Evolutionary conservation across 1,140 invertebrate species (phyloP).

Genomic region (Micrasema minimum): DNA sequence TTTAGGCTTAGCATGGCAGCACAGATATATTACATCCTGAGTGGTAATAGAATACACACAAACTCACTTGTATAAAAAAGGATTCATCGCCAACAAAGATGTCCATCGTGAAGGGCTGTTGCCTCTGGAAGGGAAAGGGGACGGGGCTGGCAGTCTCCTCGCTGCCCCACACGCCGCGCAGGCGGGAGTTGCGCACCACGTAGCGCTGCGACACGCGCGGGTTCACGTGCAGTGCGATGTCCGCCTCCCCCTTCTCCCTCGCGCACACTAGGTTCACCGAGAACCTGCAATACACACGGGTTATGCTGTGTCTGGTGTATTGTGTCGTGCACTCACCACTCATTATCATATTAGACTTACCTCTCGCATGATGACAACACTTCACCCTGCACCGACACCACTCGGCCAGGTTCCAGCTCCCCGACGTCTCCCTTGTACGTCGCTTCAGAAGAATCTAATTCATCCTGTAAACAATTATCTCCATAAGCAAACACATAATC

Average conservation of each 20-base stretch:
- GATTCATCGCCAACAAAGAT: constrained; percentile 46
- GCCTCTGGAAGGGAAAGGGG: constrained; percentile 45
- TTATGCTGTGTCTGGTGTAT: too few species aligned
- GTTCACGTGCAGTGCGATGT: constrained; percentile 82
- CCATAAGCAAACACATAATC: too few species aligned
- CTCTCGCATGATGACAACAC: constrained; percentile 47
- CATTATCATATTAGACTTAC: too few species aligned
- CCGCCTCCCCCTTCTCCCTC: constrained; percentile 54
- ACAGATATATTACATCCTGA: too few species aligned
- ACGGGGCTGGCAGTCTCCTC: constrained; percentile 46
- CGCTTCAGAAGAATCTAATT: constrained; percentile 32
- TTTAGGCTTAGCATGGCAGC: too few species aligned
- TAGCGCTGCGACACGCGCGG: constrained; percentile 73
- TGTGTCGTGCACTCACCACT: too few species aligned
- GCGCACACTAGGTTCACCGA: constrained; percentile 46
- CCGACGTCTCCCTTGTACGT: constrained; percentile 41
- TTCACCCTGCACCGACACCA: constrained; percentile 44
- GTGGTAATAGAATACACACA: too few species aligned
- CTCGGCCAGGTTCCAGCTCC: constrained; percentile 28
- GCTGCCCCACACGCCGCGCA: constrained; percentile 42
- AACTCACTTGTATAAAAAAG: constrained; percentile 44
- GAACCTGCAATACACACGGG: constrained; percentile 42
- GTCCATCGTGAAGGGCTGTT: constrained; percentile 43
- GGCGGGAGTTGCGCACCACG: constrained; percentile 73
- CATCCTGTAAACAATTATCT: constrained; percentile 37